Evolutionary conservation across 1,140 invertebrate species (phyloP), one percentile per base, ranked within the genome.

Genomic region (Solen grandis): DNA sequence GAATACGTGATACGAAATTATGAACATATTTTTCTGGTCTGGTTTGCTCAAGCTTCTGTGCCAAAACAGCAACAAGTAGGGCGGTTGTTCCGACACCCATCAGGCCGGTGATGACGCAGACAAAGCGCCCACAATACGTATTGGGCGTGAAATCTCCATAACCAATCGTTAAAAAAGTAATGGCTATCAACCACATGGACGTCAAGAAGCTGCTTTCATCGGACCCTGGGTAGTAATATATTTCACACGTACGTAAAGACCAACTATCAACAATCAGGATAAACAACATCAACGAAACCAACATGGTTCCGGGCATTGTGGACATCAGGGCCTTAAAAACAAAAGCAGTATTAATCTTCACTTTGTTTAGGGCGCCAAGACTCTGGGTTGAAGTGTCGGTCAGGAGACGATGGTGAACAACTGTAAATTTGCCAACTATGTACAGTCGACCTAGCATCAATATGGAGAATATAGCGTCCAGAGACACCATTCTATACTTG

Each of bases 321-420:
- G 88, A 89, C 92, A 92, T 92, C 0, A 91, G 84, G 25, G 92
- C 90, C 81, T 92, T 92, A 83, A 92, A 92, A 27, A 92, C 88
- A 83, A 92, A 92, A 19, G 84, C 76, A n/a, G 88, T 87, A 84
- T 89, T 89, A 33, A 92, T 90, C 60, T 91, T 90, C 3, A 92
- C 91, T 50, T 91, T 89, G 76, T 92, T 92, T 10, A 92, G 84
- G 8, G 91, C 91, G 0, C 90, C 90, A 22, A 92, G 84, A 80
- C 90, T 91, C 73, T 91, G 91, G 0, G 91, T 91, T 3, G 90
- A 89, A 4, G 89, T 88, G 73, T 92, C 90, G 0, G 88, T 89
- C 29, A 91, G 85, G 14, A 92, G 79, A 38, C 84, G 84, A 77
- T 90, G 91, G 84, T 92, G 89, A 27, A 92, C 86, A 46, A 92